phyloP scores from a whole-genome alignment of 2,113 vertebrate species.

The Brachypodius melanocephalos region DNA sequence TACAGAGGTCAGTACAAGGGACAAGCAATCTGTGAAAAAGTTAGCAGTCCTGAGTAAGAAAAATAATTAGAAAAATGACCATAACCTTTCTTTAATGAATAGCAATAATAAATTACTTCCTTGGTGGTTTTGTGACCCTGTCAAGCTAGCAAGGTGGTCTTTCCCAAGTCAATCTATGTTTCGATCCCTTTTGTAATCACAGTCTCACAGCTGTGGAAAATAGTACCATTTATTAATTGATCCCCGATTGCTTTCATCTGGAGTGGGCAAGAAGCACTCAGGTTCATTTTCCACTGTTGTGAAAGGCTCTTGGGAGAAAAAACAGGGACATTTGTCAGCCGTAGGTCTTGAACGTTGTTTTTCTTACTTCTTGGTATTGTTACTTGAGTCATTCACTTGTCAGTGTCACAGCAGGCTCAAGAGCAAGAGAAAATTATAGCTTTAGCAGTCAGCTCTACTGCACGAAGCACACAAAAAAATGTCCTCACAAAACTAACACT shows the following conservation, averaged over 20 bases:
- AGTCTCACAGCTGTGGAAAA: constrained; percentile 25
- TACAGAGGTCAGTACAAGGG: constrained; percentile 65
- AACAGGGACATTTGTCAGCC: constrained; percentile 15
- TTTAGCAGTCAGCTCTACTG: background rate
- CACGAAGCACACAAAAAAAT: background rate
- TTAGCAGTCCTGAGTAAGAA: constrained; percentile 56
- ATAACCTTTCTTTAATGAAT: constrained; percentile 71
- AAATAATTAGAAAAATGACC: constrained; percentile 72
- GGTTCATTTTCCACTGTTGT: constrained; percentile 31
- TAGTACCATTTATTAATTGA: constrained; percentile 53
- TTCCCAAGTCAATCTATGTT: constrained; percentile 10
- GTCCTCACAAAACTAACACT: background rate
- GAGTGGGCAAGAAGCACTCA: background rate
- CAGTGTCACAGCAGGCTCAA: background rate
- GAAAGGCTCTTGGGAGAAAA: background rate
- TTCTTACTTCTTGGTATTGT: constrained; percentile 27
- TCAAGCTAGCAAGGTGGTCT: constrained; percentile 54
- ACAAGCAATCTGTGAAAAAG: constrained; percentile 68
- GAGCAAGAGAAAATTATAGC: background rate
- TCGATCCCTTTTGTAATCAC: constrained; percentile 56
- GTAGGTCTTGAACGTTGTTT: background rate
- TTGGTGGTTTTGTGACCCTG: constrained; percentile 60
- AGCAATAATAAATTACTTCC: constrained; percentile 72
- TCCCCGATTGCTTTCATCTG: constrained; percentile 19
- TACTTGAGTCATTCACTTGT: constrained; percentile 17